Percentiles rank a stretch among this genome's conserved stretches.
Evolutionary conservation across 2,888 invertebrate species (phyloP).

Genomic region (Drosophila merina): DNA sequence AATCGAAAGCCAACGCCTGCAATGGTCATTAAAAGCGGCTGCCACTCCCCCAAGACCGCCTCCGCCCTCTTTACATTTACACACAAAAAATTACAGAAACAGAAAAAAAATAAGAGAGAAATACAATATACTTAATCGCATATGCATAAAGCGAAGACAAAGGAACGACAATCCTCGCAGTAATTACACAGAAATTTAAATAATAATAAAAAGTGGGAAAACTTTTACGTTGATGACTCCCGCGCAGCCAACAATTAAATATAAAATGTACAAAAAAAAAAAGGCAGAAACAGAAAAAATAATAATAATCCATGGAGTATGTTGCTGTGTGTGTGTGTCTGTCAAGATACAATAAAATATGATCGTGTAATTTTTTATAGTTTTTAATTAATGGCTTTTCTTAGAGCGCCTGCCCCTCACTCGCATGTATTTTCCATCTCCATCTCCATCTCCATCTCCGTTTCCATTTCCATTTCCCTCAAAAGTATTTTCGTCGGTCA

Average conservation of each 20-base stretch:
- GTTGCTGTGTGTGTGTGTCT: conserved; percentile 1
- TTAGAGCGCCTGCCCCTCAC: conserved; percentile 18
- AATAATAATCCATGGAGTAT: conserved; percentile 51
- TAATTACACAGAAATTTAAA: conserved; percentile 54
- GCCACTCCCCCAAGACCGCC: conserved; percentile 7
- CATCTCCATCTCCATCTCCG: not conserved
- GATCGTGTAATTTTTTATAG: conserved; percentile 71
- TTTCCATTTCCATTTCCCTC: conserved; percentile 4
- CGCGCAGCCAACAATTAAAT: conserved; percentile 55
- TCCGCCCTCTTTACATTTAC: not conserved
- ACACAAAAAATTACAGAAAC: conserved; percentile 19
- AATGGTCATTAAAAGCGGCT: conserved; percentile 54
- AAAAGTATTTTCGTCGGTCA: conserved; percentile 40
- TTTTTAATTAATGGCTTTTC: conserved; percentile 77
- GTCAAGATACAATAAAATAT: conserved; percentile 44
- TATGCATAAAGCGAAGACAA: conserved; percentile 57
- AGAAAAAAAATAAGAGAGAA: conserved; percentile 26
- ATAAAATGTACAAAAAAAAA: conserved; percentile 51
- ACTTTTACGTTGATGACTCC: conserved; percentile 44
- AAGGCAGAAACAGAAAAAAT: conserved; percentile 12
- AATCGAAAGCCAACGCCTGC: conserved; percentile 69
- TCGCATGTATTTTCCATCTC: conserved; percentile 24
- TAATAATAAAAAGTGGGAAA: conserved; percentile 52
- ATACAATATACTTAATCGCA: conserved; percentile 48
- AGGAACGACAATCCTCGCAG: conserved; percentile 49